Evolutionary conservation across 2,888 invertebrate genomes (phyloP), one percentile per base, ranked within the genome.

Genomic region (Pocota personata): DNA sequence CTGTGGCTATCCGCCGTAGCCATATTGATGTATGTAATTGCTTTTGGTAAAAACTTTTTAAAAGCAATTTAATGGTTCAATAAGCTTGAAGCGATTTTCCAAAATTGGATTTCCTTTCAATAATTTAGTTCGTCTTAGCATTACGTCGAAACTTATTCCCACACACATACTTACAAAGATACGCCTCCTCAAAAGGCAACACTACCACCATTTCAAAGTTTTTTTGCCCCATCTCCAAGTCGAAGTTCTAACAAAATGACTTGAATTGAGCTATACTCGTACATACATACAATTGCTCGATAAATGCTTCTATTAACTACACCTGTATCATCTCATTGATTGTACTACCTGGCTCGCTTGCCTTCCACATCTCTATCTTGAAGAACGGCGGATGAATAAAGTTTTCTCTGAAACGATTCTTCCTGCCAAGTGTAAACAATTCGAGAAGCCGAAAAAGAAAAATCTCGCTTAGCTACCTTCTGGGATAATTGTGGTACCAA

Each of bases 61-160:
- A 86, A 86, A 86, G 76, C 76, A 86, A 86, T 86, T 86, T 86
- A 80, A 77, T 72, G 86, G 80, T 80, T 80, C 86, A 82, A 80
- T 86, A 80, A 86, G 86, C 76, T 86, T 16, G 80, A 80, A 86
- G 80, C 80, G 76, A 79, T 86, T 86, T 72, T 43, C 72, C 21
- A 76, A 83, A 86, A 86, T 86, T 86, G 66, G 86, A 86, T 86
- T 86, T 76, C 60, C 55, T 72, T 80, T 80, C 80, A 76, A 86
- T 86, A 86, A 86, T 72, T 86, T 62, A 67, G 55, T 72, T 76
- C 66, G 71, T 75, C 84, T 69, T 79, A 57, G 46, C 69, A 46
- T 46, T 57, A 60, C 73, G 67, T 57, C 73, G 48, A 52, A 62
- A 43, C 12, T 67, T 67, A n/a, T 8, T 21, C 43, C 19, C 14